Base-by-base conservation (phyloP, 2,113 vertebrate genomes). In the Corythoichthys intestinalis region DNA sequence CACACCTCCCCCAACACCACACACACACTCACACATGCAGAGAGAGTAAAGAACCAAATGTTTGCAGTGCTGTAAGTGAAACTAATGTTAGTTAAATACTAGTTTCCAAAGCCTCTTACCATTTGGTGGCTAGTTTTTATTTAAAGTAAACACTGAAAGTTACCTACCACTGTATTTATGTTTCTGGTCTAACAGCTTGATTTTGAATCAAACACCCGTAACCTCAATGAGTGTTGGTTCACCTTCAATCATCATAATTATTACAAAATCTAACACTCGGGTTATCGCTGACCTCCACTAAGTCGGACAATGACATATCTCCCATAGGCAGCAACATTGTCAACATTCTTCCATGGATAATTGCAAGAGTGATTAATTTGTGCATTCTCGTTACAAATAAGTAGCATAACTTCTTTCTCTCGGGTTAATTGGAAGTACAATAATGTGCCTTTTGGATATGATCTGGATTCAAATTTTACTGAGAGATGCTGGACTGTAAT, bases 1-100 rank as follows among this genome's bases (percentile, higher is more conserved):
- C 57, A 63, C 72, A 69, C 81, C 73, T 59, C 74, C 72, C 73
- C 71, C 73, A 71, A 14, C 46, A 28, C 41, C 60, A 47, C 0
- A 64, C 57, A 35, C 49, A 54, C 52, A 49, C 46, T 46, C 54
- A 52, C 1, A 64, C 58, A 39, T 39, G 54, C 47, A 71, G 39
- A 69, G 63, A 74, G 14, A 63, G 64, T 11, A 71, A 28, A 3
- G 41, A 57, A 65, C 63, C 54, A 65, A 71, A 69, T 65, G 67
- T 73, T 59, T 65, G 7, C 13, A 37, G 44, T 62, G 57, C 66
- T 59, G 57, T 1, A 47, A 63, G 58, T 46, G 58, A 76, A 70
- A 41, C 50, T 62, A 76, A 20, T 63, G 64, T 58, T 57, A 41
- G 56, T 74, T n/a, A 59, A 61, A 54, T 62, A 20, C 44, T 14